phyloP scores from a whole-genome alignment of 2,113 vertebrate genomes.

The Athene noctua region DNA sequence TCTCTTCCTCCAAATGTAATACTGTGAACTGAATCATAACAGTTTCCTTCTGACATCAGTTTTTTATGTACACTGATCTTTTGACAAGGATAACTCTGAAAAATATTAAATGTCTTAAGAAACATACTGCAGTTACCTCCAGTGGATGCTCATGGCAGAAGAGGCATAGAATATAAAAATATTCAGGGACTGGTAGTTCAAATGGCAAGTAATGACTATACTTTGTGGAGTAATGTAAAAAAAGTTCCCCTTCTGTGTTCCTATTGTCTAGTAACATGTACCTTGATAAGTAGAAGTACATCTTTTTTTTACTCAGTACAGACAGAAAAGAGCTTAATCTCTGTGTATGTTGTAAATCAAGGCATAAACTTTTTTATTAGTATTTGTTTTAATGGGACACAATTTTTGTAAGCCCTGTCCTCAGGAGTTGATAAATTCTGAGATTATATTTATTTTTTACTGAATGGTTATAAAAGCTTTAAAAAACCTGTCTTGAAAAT shows the following conservation, averaged over 20 bases:
- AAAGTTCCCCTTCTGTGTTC: neutral
- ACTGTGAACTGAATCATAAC: neutral
- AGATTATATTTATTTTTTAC: neutral
- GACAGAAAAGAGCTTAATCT: neutral
- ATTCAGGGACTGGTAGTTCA: neutral
- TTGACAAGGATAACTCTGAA: neutral
- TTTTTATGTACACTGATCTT: neutral
- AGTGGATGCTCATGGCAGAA: neutral
- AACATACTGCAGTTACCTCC: neutral
- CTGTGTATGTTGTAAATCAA: neutral
- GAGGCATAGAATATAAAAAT: neutral
- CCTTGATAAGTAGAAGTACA: neutral
- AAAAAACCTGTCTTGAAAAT: conserved; percentile 21
- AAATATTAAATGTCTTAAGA: neutral
- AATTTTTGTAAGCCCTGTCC: neutral
- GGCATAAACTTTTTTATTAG: neutral
- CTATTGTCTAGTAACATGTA: neutral
- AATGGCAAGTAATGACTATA: neutral
- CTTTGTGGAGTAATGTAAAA: neutral
- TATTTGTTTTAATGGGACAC: neutral
- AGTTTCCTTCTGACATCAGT: neutral
- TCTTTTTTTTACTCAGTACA: neutral
- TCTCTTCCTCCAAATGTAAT: neutral
- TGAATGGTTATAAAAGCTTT: neutral
- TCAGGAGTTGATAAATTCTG: neutral